Base-by-base conservation (phyloP, 2,888 invertebrate species). In the Hartigia nigra region DNA sequence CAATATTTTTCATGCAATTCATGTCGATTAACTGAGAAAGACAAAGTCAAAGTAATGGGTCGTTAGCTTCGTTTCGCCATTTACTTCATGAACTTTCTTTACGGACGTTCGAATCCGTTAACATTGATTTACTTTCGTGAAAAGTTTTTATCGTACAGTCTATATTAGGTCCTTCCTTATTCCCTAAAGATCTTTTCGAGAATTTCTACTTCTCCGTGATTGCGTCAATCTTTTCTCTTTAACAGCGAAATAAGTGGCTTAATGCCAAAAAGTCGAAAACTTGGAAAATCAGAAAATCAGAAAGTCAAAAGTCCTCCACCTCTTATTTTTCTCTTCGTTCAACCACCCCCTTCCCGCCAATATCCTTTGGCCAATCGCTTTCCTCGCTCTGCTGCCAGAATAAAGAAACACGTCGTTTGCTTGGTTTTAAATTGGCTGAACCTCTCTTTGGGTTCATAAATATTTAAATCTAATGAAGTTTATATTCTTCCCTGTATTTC, bases 391-490 rank as follows among this genome's bases (percentile, higher is more conserved):
- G 23, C 55, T 55, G 55, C 55, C 75, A 83, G 85, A 84, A 84
- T 86, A 85, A 87, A 86, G 88, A 85, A 85, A 82, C 85, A 80
- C 84, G 83, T 85, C 84, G 84, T 84, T 86, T 85, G 85, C 83
- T 84, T 80, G 81, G 83, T 84, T 86, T 86, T 85, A 86, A 89
- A 88, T 88, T 86, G 88, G 87, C 87, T 84, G 78, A 83, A 80
- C 83, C 83, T 83, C 83, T 79, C 78, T 80, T 78, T 75, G 55
- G 77, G 70, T 86, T 89, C 88, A 89, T 89, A 89, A 89, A 89
- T 89, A 89, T 89, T 89, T 88, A 89, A 89, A 88, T 85, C 84
- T 87, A 86, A 88, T 87, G 86, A 88, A 88, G 88, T 89, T 88
- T 86, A 85, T 85, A 85, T 84, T 70, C 55, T 55, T 55, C 9